Conservation (phyloP, 2,797 vertebrate genomes). For the Oreochromis mossambicus region DNA sequence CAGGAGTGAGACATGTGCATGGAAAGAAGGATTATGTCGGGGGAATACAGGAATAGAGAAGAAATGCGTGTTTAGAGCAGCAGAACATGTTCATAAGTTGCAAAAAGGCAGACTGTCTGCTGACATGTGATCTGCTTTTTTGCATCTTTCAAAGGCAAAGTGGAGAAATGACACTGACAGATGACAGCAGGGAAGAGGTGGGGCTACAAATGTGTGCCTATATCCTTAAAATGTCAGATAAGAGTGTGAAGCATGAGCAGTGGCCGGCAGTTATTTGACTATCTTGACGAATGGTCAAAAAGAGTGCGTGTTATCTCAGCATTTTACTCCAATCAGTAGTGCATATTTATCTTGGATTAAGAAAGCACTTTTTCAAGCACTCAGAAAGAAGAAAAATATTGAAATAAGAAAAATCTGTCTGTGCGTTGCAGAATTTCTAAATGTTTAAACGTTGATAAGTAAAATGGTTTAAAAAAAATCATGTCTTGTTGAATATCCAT, state of each 20-base stretch:
- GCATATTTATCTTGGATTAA: neutral
- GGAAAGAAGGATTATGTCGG: conserved; percentile 43
- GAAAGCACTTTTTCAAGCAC: neutral
- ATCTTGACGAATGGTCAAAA: conserved; percentile 14
- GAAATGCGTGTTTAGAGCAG: neutral
- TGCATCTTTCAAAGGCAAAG: neutral
- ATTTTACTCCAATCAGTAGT: neutral
- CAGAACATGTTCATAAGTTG: neutral
- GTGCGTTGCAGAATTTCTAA: neutral
- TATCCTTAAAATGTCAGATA: conserved; percentile 40
- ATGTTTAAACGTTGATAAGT: neutral
- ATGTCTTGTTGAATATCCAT: rapidly evolving
- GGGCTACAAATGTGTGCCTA: neutral
- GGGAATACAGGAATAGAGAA: neutral
- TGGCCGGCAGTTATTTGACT: neutral
- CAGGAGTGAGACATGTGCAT: conserved; percentile 28
- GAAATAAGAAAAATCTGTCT: neutral
- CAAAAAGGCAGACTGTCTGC: neutral
- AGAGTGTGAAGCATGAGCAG: conserved; percentile 3
- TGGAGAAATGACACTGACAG: neutral
- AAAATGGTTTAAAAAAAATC: neutral
- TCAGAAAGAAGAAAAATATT: neutral
- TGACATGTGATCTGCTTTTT: neutral
- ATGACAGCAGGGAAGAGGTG: conserved; percentile 17
- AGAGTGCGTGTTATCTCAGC: neutral